These are phyloP conservation scores for Berghia stephanieae DNA, from an alignment of 1,140 invertebrate species.

Conservation along the genomic window DNA sequence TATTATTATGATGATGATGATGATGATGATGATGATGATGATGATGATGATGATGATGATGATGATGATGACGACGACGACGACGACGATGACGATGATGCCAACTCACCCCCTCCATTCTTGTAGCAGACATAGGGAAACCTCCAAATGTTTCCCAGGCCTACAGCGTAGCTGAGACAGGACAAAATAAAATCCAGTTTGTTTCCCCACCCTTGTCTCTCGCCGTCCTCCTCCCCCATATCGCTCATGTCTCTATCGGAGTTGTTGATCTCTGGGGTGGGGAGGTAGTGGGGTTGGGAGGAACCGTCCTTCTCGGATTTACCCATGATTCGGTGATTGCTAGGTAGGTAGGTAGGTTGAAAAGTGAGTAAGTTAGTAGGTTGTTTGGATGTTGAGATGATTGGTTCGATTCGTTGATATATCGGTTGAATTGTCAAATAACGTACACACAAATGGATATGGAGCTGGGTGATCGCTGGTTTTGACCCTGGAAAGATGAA, in stretches of 20 bases:
- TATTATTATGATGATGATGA: too few relatives aligned
- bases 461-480: too few relatives aligned
- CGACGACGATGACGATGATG: not conserved
- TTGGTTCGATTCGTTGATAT: too few relatives aligned
- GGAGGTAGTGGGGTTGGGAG: not conserved
- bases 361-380: not conserved
- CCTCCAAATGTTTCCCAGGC: too few relatives aligned
- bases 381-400: not conserved
- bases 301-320: too few relatives aligned
- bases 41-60: slow-evolving; percentile 32
- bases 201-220: too few relatives aligned
- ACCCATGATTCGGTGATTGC: not conserved
- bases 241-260: not conserved
- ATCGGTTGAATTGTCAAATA: too few relatives aligned
- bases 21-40: slow-evolving; percentile 19
- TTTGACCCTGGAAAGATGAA: too few relatives aligned
- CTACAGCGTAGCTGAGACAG: not conserved
- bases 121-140: not conserved
- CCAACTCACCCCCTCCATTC: too few relatives aligned
- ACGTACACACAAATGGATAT: too few relatives aligned
- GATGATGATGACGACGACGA: slow-evolving; percentile 26
- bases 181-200: not conserved
- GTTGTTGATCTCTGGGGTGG: not conserved
- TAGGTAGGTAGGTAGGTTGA: not conserved
- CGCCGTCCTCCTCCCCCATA: not conserved